Evolutionary conservation across 2,888 invertebrate species (phyloP).

Genomic region (Embidobia sp.): DNA sequence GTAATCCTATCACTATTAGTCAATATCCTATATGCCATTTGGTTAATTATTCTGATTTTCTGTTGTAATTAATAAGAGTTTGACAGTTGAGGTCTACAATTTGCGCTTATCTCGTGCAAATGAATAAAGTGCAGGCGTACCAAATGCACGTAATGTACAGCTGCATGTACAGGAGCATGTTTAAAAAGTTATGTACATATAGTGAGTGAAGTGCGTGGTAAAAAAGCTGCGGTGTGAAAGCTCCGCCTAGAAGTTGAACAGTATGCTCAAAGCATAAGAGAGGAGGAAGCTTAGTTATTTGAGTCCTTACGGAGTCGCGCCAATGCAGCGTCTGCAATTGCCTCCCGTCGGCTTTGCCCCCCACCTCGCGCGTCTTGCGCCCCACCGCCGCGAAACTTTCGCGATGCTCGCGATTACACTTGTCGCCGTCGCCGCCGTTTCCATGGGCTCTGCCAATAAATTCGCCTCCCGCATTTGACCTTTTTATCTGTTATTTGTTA

Average conservation of each 20-base stretch:
- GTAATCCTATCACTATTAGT: no score
- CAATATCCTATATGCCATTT: no score
- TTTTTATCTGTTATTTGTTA: slow-evolving; percentile 55
- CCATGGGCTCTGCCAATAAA: slow-evolving; percentile 45
- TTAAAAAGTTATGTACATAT: slow-evolving; percentile 8
- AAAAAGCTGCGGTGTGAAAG: slow-evolving; percentile 48
- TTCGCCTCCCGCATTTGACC: slow-evolving; percentile 43
- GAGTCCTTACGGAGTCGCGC: slow-evolving; percentile 68
- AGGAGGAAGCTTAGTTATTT: slow-evolving; percentile 73
- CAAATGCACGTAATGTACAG: slow-evolving; percentile 19
- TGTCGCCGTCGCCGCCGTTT: slow-evolving; percentile 38
- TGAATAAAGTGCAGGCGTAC: no score
- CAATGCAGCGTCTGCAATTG: slow-evolving; percentile 66
- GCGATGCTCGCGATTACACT: slow-evolving; percentile 55
- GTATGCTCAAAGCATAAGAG: slow-evolving; percentile 63
- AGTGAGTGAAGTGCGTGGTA: slow-evolving; percentile 35
- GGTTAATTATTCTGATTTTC: no score
- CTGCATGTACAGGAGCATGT: neutral
- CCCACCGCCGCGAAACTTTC: slow-evolving; percentile 24
- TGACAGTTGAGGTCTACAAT: no score
- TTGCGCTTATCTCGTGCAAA: no score
- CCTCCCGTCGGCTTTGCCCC: slow-evolving; percentile 35
- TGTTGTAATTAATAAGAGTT: no score
- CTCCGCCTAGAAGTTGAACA: slow-evolving; percentile 65
- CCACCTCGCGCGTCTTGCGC: slow-evolving; percentile 32